phyloP scores from a whole-genome alignment of 2,888 invertebrate species.

The Pristionchus fissidentatus region DNA sequence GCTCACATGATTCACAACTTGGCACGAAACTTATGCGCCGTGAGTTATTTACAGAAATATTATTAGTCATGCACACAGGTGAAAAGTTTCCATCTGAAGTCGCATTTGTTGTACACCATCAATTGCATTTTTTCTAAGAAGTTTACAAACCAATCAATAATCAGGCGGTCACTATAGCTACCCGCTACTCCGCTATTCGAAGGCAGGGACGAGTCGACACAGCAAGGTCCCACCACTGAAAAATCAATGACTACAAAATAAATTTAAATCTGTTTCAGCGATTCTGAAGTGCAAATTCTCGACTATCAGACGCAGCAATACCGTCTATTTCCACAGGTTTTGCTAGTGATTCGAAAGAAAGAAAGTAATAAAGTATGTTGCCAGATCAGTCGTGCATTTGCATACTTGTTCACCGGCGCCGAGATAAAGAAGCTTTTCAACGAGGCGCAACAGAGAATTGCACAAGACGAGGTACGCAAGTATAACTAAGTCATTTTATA shows the following conservation, averaged over 20 bases:
- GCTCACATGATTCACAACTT: conserved; percentile 87
- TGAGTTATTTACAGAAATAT: too few species aligned
- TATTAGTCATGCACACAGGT: too few species aligned
- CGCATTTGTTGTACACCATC: too few species aligned
- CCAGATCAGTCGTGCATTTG: conserved; percentile 83
- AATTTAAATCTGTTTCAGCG: too few species aligned
- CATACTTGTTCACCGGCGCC: conserved; percentile 81
- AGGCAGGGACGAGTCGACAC: conserved; percentile 90
- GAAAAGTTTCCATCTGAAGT: too few species aligned
- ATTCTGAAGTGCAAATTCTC: conserved; percentile 87
- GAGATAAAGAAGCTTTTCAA: conserved; percentile 60
- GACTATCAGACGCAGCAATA: conserved; percentile 95
- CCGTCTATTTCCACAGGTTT: conserved; percentile 87
- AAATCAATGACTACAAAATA: too few species aligned
- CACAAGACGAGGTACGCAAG: conserved; percentile 13
- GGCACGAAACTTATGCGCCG: conserved; percentile 81
- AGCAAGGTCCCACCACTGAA: too few species aligned
- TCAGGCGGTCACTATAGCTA: conserved; percentile 85
- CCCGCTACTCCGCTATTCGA: conserved; percentile 90
- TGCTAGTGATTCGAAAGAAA: not conserved
- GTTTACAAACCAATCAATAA: conserved; percentile 75
- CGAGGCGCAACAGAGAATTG: not conserved
- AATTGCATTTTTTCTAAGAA: not conserved
- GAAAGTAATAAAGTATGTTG: not conserved
- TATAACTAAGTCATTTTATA: not conserved